Conservation (phyloP, 2,888 invertebrate genomes). For the Hermaeophaga mercurialis region DNA sequence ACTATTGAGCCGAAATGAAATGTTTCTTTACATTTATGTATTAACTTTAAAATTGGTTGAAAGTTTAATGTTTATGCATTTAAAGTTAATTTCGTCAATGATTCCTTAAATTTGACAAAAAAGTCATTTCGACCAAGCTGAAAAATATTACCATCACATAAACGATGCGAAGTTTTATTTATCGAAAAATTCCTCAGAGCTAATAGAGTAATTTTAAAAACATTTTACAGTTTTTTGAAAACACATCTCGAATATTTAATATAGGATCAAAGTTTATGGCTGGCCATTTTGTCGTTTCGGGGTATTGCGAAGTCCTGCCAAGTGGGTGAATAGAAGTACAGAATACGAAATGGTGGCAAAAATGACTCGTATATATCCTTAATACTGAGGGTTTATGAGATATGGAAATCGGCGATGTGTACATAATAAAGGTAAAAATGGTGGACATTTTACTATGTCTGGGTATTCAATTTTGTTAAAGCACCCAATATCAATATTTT, state of each 20-base stretch:
- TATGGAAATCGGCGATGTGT: conserved; percentile 10
- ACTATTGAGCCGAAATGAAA: no score
- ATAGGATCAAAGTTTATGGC: conserved; percentile 10
- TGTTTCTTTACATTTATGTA: no score
- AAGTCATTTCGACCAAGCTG: no score
- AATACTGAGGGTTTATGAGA: conserved; percentile 12
- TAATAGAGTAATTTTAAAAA: no score
- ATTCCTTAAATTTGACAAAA: no score
- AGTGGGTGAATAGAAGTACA: conserved; percentile 12
- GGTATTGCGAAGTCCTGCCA: conserved; percentile 2
- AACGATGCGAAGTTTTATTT: no score
- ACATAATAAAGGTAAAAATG: conserved; percentile 15
- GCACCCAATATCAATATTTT: conserved; percentile 7
- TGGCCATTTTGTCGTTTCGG: conserved; percentile 4
- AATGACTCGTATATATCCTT: conserved; percentile 1
- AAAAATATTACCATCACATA: no score
- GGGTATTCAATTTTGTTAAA: conserved; percentile 9
- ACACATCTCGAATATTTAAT: conserved; percentile 4
- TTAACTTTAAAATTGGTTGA: no score
- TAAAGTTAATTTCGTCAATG: no score
- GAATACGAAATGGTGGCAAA: conserved; percentile 10
- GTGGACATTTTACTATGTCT: background rate
- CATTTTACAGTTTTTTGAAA: no score
- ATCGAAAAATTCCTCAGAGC: no score
- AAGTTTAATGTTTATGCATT: no score